Evolutionary conservation across 2,113 vertebrate species (phyloP), one percentile per base, ranked within the genome.

Genomic region (Physeter macrocephalus): DNA sequence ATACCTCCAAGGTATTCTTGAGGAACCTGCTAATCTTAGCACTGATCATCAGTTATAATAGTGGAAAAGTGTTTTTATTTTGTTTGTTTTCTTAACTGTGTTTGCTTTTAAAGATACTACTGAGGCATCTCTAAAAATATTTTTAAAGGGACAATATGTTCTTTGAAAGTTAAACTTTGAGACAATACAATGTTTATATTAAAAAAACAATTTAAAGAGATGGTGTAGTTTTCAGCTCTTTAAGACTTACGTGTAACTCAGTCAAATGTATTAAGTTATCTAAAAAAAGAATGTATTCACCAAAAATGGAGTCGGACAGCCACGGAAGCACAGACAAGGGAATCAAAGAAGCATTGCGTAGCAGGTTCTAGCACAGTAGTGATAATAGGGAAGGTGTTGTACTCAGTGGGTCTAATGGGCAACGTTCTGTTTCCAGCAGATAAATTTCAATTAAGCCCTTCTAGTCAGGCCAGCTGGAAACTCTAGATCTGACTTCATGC

Each of bases 111-210:
- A 39, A 5, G 27, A 78, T 69, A 52, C 64, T 54, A 9, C 14
- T 67, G 27, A 78, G 29, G 6, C 27, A 77, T 69, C 15, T 6
- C 6, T 59, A 61, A 41, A 62, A 93, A 17, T 61, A 83, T 11
- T 27, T 27, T 61, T 5, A 12, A 61, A 61, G 29, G 13, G 4
- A 75, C 46, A 77, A 18, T 78, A 69, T 49, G 10, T 12, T 93
- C 6, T 92, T 81, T 69, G 59, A 67, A 82, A 39, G 39, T 59
- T 59, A 75, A 67, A 49, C 13, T 88, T 77, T 78, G 69, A 92
- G 36, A 61, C 69, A 34, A 88, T 52, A 57, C 25, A 77, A 77
- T 69, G 49, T 62, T 84, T n/a, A 62, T 41, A 43, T 21, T 29
- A 34, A 62, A 72, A 41, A 80, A 54, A 3, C 4, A 82, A 82